Evolutionary conservation across 2,888 invertebrate species (phyloP), one percentile per base, ranked within the genome.

Genomic region (Lochmaea crataegi): DNA sequence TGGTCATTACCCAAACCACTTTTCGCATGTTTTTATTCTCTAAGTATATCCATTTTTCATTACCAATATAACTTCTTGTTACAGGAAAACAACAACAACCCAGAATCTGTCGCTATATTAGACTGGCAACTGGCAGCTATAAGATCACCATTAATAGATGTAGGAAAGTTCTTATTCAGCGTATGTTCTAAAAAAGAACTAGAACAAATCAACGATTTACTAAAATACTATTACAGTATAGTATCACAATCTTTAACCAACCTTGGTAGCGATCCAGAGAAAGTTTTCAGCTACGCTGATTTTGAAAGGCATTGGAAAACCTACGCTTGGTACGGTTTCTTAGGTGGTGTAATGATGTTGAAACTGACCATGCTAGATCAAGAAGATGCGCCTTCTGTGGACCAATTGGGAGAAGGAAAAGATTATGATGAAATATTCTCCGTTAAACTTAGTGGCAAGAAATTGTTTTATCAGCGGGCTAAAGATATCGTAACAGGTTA

Each of bases 251-350:
- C 9, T 5, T 12, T 67, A 9, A 67, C 12, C 3, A 38, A 26
- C 6, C 7, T 70, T 4, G 70, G 70, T 10, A 70, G 70, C 56
- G 61, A 68, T 41, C 63, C 64, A 2, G 70, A 70, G 1, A 51
- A 66, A 38, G 26, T 70, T 3, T 70, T 70, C 42, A 38, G 64
- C 3, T 70, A 18, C 18, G 14, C 32, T 1, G 38, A 51, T 32
- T 48, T 70, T 2, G 26, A 41, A 14, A 26, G 61, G 18, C 70
- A 70, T 18, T 70, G 70, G 70, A 70, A 53, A 22, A 48, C 22
- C 1, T 70, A 63, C 38, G 12, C 45, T 3, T 14, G 32, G n/a
- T 38, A 16, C 2, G 64, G 70, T 2, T 9, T 70, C 1, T 2
- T 64, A 9, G 53, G 53, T 7, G 53, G 53, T 53, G 16, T 66